Evolutionary conservation across 2,797 vertebrate genomes (phyloP), one percentile per base, ranked within the genome.

Genomic region (Trachurus trachurus): DNA sequence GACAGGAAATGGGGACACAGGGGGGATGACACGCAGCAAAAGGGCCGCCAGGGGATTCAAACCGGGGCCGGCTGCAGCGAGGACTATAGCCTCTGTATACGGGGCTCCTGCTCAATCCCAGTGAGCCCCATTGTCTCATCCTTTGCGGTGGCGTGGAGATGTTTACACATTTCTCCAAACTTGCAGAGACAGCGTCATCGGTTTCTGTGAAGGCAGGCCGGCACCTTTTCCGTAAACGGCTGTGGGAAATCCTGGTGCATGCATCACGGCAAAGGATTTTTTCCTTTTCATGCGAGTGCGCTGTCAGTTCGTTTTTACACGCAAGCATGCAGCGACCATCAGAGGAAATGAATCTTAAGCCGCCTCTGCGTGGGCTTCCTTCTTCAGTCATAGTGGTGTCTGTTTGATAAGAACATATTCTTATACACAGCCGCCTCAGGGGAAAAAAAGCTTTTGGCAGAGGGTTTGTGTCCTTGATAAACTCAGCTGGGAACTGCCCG

Each of bases 321-420:
- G 12, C 40, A 42, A 74, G 39, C 70, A 61, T 65, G 47, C 4
- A 50, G 29, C 52, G 70, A 57, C 52, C 47, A 42, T 76, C n/a
- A 10, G 47, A 58, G 76, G 66, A 74, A 74, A 77, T 74, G 1
- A 66, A 73, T 71, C 42, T 53, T 17, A 59, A 31, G 16, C 59
- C 34, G 47, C 47, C 53, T 61, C 40, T 57, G 56, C 50, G 10
- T 42, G 12, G 65, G 31, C 54, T n/a, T 53, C 49, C 58, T 59
- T 62, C 26, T 39, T 66, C 50, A 42, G 29, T 54, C 45, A 62
- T 11, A 9, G 7, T 50, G 53, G 8, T 80, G 63, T 65, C 10
- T 72, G 10, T 63, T 71, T 53, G 39, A 58, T 49, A 64, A 65
- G 66, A 57, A 19, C 26, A 52, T 63, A 40, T 71, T 74, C 9